Evolutionary conservation across 2,888 invertebrate species (phyloP).

Genomic region (Ochropacha duplaris): DNA sequence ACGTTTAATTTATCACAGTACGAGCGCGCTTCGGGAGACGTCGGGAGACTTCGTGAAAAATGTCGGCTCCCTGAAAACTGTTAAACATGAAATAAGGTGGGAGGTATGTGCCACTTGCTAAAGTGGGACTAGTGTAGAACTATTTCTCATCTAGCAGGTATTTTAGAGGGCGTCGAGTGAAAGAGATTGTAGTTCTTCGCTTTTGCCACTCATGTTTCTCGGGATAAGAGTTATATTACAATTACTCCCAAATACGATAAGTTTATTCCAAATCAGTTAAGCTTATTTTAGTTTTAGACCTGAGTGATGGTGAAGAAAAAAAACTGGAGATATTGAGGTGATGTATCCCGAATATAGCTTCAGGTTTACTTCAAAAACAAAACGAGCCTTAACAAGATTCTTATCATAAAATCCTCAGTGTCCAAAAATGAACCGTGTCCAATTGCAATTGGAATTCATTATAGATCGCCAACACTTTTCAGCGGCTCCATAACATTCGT

Average conservation of each 20-base stretch:
- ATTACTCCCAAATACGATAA: no score
- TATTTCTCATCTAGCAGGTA: neutral
- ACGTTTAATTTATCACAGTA: slow-evolving; percentile 31
- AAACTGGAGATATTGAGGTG: no score
- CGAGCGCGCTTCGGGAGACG: slow-evolving; percentile 12
- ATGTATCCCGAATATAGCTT: no score
- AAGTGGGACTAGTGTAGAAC: neutral
- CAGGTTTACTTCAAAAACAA: no score
- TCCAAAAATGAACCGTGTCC: neutral
- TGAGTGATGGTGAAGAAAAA: no score
- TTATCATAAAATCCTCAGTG: neutral
- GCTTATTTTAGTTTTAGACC: no score
- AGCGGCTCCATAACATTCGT: neutral
- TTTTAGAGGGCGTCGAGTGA: no score
- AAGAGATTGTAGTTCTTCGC: no score
- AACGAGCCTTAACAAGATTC: neutral
- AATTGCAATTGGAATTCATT: no score
- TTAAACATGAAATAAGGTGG: slow-evolving; percentile 6
- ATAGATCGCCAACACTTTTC: neutral
- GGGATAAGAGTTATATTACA: no score
- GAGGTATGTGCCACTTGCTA: neutral
- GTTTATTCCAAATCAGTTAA: no score
- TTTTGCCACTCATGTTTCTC: no score
- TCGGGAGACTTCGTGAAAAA: slow-evolving; percentile 11
- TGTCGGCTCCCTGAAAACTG: neutral